A percentile compares a stretch with the other conserved stretches of the same genome.
phyloP scores from a whole-genome alignment of 1,140 invertebrate genomes.

The Drosophila lowei region DNA sequence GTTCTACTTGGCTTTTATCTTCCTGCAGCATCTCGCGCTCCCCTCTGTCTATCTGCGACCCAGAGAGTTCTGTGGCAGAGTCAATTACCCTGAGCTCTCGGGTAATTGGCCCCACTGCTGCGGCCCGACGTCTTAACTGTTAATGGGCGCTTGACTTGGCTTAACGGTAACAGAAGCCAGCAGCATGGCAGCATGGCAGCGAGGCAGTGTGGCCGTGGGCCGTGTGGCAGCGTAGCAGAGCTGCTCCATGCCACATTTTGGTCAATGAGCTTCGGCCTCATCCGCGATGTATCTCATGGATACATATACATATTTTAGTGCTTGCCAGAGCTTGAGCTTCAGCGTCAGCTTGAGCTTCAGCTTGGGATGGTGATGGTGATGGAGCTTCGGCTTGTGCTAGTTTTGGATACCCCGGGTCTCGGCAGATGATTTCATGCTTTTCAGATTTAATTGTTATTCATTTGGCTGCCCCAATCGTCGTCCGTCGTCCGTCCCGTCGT shows the following conservation, averaged over 20 bases:
- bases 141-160: constrained; percentile 73
- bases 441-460: constrained; percentile 81
- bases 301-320: constrained; percentile 45
- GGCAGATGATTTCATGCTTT: constrained; percentile 81
- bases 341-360: constrained; percentile 23
- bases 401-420: constrained; percentile 35
- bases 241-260: constrained; percentile 50
- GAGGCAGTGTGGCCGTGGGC: background rate
- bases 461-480: constrained; percentile 26
- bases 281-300: constrained; percentile 46
- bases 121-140: constrained; percentile 62
- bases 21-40: background rate
- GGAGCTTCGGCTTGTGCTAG: constrained; percentile 21
- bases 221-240: constrained; percentile 1
- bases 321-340: constrained; percentile 34
- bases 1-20: constrained; percentile 22
- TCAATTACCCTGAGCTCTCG: constrained; percentile 66
- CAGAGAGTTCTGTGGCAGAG: constrained; percentile 19
- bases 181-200: constrained; percentile 23
- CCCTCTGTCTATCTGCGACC: background rate
- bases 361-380: background rate
- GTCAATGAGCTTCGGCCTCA: constrained; percentile 73
- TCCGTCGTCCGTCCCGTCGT: background rate
- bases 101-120: constrained; percentile 69
- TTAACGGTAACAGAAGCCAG: constrained; percentile 68